Evolutionary conservation across 2,888 invertebrate genomes (phyloP), one percentile per base, ranked within the genome.

Genomic region (Xanthia togata): DNA sequence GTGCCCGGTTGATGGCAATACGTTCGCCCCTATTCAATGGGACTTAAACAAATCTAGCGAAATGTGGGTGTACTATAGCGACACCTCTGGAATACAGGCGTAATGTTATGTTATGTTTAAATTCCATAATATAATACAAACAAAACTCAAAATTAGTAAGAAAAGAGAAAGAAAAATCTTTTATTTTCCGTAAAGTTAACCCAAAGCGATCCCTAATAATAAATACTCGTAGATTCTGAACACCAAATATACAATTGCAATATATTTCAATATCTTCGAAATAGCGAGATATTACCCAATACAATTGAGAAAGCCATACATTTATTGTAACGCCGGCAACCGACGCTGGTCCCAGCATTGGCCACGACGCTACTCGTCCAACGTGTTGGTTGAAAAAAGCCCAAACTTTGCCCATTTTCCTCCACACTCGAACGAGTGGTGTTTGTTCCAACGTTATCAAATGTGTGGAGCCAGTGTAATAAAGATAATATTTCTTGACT

Each of bases 401-500:
- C 3, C 23, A 23, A 31, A 71, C 41, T 17, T 71, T 14, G 4
- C 2, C 4, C 4, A 14, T 26, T n/a, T 20, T 14, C 5, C 3
- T 20, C 6, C 47, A 65, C 26, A 20, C 20, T 35, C 5, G 35
- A 6, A 47, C 4, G 14, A 20, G 4, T 47, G 17, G 38, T n/a
- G 41, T 17, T 63, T 12, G n/a, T 4, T 1, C 23, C 31, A 71
- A 44, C 0, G 12, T 55, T 72, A 17, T 20, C 41, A 55, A 41
- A 31, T 11, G 41, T 72, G 3, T 41, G 72, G 12, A 73, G 55
- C 55, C 73, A 73, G 14, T n/a, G 11, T 41, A 76, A 84, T 82
- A 82, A 70, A 84, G 81, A 75, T 84, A 84, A 84, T 72, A 80
- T 80, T 76, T 70, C 81, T 72, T 35, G 62, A 63, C 81, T 70